These are phyloP conservation scores for Paedocypris micromegethes DNA, from an alignment of 2,797 vertebrate genomes.

Conservation along the genomic window DNA sequence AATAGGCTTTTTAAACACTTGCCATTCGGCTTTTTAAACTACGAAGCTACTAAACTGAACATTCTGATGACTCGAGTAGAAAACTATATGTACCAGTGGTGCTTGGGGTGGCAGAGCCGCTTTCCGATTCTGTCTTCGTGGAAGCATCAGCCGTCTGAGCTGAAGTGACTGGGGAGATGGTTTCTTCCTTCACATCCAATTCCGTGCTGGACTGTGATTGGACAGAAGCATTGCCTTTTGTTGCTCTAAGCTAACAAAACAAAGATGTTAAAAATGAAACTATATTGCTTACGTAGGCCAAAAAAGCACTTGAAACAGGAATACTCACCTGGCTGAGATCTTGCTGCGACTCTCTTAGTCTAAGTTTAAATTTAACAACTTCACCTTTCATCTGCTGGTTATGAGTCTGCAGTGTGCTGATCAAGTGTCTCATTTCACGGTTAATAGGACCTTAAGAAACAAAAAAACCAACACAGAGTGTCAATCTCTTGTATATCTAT, in stretches of 20 bases:
- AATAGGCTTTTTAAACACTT: no score
- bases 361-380: slow-evolving; percentile 87
- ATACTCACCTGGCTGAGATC: slow-evolving; percentile 84
- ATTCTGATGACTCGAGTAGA: no score
- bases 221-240: slow-evolving; percentile 77
- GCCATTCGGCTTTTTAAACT: no score
- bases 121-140: slow-evolving; percentile 80
- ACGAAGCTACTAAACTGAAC: no score
- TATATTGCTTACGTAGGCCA: no score
- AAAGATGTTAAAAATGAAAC: neutral
- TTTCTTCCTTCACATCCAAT: slow-evolving; percentile 83
- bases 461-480: neutral
- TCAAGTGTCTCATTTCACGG: slow-evolving; percentile 94
- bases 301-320: neutral
- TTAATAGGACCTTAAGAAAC: slow-evolving; percentile 84
- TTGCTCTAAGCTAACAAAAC: slow-evolving; percentile 71
- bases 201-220: slow-evolving; percentile 91
- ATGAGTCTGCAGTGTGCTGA: slow-evolving; percentile 95
- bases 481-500: neutral
- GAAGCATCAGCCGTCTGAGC: slow-evolving; percentile 60
- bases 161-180: slow-evolving; percentile 58
- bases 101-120: slow-evolving; percentile 66
- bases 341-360: slow-evolving; percentile 85
- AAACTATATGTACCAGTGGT: slow-evolving; percentile 55
- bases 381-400: slow-evolving; percentile 98